Evolutionary conservation across 2,113 vertebrate species (phyloP), one percentile per base, ranked within the genome.

Genomic region (Dermatemys mawii): DNA sequence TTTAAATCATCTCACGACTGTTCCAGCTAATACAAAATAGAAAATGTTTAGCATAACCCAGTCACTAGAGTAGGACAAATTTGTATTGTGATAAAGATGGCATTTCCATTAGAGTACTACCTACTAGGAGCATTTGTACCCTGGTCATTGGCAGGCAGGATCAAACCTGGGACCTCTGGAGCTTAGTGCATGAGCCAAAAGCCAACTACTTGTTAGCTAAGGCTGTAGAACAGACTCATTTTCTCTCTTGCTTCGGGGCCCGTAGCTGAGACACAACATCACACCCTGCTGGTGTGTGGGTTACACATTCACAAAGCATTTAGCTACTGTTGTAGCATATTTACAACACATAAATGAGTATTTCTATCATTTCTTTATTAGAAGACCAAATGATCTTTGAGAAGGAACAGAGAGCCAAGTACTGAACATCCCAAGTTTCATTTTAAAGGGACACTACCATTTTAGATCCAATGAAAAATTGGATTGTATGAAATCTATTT

Each of bases 1-100:
- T 46, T 1, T 27, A 2, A 24, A 13, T 17, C 19, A 13, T 9
- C 32, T 5, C 14, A 3, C 8, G 6, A 24, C 9, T 13, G 22
- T 41, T 78, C 26, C 26, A 32, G 38, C 7, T 2, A 12, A 35
- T 26, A 12, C 54, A 80, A 54, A 38, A 6, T 19, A 86, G 60
- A 32, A 27, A 10, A 44, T 63, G 44, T 41, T 88, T 24, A 83
- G 22, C 41, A 26, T 76, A 1, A 22, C 38, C 13, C n/a, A 14
- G 49, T 53, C 73, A n/a, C 3, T 1, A 2, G 12, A n/a, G 27
- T 27, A 55, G n/a, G 80, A 88, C 51, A 19, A 73, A 2, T 49
- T 46, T 14, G 4, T 2, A 3, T 13, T 35, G 26, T n/a, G 16
- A n/a, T 49, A 27, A 73, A 46, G 48, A 46, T 21, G 80, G 17